phyloP scores from a whole-genome alignment of 1,140 invertebrate species.

The Episyrphus balteatus region DNA sequence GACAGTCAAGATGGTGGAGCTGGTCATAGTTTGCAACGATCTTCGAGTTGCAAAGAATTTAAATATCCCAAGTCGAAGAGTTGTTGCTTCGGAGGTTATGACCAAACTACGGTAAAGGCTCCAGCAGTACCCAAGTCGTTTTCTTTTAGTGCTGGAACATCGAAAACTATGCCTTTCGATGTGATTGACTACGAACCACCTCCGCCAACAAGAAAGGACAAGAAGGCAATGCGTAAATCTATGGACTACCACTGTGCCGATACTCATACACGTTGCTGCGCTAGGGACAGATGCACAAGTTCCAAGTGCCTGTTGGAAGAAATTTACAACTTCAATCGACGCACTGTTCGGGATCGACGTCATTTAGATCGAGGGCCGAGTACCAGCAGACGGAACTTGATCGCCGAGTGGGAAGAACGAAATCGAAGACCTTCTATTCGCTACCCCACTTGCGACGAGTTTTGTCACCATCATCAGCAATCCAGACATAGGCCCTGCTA shows the following conservation, averaged over 20 bases:
- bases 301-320: slow-evolving; percentile 31
- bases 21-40: slow-evolving; percentile 26
- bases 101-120: slow-evolving; percentile 8
- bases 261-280: slow-evolving; percentile 14
- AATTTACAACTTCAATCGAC: slow-evolving; percentile 16
- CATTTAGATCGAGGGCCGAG: slow-evolving; percentile 5
- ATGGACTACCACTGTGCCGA: slow-evolving; percentile 4
- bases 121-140: slow-evolving; percentile 30
- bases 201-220: slow-evolving; percentile 22
- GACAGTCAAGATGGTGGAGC: slow-evolving; percentile 6
- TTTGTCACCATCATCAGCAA: slow-evolving; percentile 27
- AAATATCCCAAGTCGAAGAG: slow-evolving; percentile 35
- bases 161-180: slow-evolving; percentile 33
- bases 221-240: slow-evolving; percentile 21
- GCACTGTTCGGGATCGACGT: slow-evolving; percentile 1
- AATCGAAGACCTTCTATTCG: slow-evolving; percentile 11
- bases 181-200: slow-evolving; percentile 34
- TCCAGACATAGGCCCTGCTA: slow-evolving; percentile 9
- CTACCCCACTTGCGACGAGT: slow-evolving; percentile 30
- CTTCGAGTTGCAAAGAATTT: slow-evolving; percentile 34
- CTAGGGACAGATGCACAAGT: slow-evolving; percentile 31
- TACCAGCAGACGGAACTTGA: slow-evolving; percentile 7
- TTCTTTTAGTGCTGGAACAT: slow-evolving; percentile 26
- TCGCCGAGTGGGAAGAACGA: slow-evolving; percentile 9
- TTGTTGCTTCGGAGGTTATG: slow-evolving; percentile 31